Percentiles rank a stretch among this genome's conserved stretches.
phyloP scores from a whole-genome alignment of 2,888 invertebrate genomes.

The Spisula subtruncata region DNA sequence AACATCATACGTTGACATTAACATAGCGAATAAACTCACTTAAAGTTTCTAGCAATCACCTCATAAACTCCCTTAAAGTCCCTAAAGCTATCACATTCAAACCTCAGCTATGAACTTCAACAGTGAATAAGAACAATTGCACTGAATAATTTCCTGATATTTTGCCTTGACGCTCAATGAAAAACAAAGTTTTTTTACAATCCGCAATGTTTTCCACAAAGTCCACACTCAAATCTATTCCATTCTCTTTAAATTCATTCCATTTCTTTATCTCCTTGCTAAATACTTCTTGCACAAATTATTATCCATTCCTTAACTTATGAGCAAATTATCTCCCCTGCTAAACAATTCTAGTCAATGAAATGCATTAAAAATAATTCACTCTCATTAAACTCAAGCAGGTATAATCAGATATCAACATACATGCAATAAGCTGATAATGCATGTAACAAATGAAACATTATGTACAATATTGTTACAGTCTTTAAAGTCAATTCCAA shows the following conservation, averaged over 20 bases:
- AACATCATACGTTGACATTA: background rate
- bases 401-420: background rate
- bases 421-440: background rate
- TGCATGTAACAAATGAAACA: background rate
- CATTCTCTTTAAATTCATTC: too few species aligned
- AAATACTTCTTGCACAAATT: too few species aligned
- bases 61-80: background rate
- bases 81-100: background rate
- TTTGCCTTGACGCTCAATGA: background rate
- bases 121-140: background rate
- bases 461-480: background rate
- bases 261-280: too few species aligned
- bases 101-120: background rate
- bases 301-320: too few species aligned
- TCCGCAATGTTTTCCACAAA: background rate
- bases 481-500: background rate
- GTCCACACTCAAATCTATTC: background rate
- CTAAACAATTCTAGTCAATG: background rate
- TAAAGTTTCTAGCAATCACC: too few species aligned
- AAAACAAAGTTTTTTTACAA: background rate
- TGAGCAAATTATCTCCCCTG: background rate
- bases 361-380: background rate
- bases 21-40: background rate
- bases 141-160: background rate
- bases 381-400: background rate